These are phyloP conservation scores for Lymantria dispar DNA, from an alignment of 2,888 invertebrate genomes.

Conservation along the genomic window DNA sequence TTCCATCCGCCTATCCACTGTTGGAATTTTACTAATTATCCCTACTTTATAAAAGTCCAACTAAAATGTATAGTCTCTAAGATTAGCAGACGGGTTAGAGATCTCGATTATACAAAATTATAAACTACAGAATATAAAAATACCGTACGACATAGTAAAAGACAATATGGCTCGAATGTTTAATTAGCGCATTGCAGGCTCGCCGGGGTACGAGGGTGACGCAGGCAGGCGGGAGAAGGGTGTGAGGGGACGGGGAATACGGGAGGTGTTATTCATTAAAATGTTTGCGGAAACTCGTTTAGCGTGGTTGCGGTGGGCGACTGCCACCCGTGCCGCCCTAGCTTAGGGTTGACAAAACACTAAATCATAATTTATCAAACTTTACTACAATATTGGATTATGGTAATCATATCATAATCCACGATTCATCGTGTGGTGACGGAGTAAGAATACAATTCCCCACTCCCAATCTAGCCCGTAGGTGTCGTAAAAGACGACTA, in stretches of 20 bases:
- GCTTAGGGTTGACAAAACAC: conserved; percentile 36
- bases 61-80: too few species aligned
- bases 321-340: conserved; percentile 40
- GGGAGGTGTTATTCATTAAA: conserved; percentile 81
- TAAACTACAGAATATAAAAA: conserved; percentile 42
- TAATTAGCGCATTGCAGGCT: conserved; percentile 79
- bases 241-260: conserved; percentile 42
- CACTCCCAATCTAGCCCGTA: too few species aligned
- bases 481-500: too few species aligned
- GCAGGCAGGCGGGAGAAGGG: conserved; percentile 9
- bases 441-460: too few species aligned
- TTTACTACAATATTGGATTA: too few species aligned
- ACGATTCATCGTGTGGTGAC: too few species aligned
- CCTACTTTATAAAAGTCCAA: too few species aligned
- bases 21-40: too few species aligned
- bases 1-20: too few species aligned
- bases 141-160: conserved; percentile 62
- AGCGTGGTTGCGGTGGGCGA: conserved; percentile 73
- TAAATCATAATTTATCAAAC: not conserved
- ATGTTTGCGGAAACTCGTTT: conserved; percentile 82
- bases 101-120: conserved; percentile 21
- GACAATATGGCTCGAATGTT: conserved; percentile 81
- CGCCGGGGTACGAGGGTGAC: conserved; percentile 28
- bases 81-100: too few species aligned
- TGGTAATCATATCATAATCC: too few species aligned